Conservation (phyloP, 2,113 vertebrate genomes). For the Erythrocercus mccallii region DNA sequence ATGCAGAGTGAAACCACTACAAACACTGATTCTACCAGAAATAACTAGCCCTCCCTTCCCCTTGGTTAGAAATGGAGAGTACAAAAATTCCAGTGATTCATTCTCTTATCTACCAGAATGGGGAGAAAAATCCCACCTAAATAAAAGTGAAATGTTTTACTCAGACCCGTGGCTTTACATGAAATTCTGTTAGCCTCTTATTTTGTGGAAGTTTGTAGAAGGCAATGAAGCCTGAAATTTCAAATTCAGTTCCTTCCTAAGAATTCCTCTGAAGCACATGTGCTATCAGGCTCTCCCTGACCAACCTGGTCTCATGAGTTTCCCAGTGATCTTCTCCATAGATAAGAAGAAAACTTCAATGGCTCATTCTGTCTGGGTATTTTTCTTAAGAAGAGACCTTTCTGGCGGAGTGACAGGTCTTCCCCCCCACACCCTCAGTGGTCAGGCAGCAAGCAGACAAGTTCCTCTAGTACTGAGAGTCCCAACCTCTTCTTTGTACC, state of each 20-base stretch:
- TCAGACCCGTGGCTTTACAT: not conserved
- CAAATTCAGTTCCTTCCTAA: conserved; percentile 5
- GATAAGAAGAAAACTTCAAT: not conserved
- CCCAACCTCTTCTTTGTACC: not conserved
- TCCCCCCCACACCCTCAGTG: not conserved
- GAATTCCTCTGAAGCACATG: not conserved
- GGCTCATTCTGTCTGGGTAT: not conserved
- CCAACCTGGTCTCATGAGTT: not conserved
- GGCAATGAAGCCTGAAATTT: not conserved
- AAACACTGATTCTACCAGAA: not conserved
- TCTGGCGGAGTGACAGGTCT: not conserved
- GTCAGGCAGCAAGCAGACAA: not conserved
- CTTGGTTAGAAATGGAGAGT: conserved; percentile 46
- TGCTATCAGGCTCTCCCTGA: not conserved
- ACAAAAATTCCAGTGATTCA: conserved; percentile 57
- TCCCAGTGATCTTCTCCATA: not conserved
- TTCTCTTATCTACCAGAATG: conserved; percentile 33
- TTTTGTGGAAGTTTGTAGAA: not conserved
- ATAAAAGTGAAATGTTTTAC: conserved; percentile 40
- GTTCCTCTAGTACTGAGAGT: not conserved
- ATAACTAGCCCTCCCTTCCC: not conserved
- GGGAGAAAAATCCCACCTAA: conserved; percentile 12
- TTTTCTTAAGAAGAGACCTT: not conserved
- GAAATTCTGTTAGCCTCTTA: not conserved
- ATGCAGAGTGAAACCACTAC: conserved; percentile 32